Conservation (phyloP, 2,113 vertebrate species). For the Agelaius tricolor region DNA sequence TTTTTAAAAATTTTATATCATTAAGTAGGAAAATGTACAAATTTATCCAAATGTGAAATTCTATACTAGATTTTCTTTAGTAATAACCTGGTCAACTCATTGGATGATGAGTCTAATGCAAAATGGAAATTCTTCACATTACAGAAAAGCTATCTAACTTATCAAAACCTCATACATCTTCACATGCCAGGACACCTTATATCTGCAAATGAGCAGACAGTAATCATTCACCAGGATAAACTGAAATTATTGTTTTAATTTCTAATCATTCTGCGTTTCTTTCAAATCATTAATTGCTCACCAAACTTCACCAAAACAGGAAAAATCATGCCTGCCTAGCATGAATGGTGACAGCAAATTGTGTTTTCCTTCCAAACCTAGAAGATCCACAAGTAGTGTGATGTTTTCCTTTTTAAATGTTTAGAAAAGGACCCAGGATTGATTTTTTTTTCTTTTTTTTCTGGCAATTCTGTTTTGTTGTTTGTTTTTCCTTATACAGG, state of each 20-base stretch:
- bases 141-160: neutral
- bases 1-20: fast-evolving
- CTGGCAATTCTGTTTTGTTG: neutral
- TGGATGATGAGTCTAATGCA: neutral
- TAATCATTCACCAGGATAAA: neutral
- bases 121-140: neutral
- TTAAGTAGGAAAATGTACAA: neutral
- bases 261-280: neutral
- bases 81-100: neutral
- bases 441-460: neutral
- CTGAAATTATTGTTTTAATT: neutral
- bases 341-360: neutral
- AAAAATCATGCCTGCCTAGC: neutral
- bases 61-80: neutral
- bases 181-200: neutral
- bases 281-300: neutral
- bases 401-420: neutral
- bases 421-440: neutral
- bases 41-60: neutral
- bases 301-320: neutral
- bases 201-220: neutral
- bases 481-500: neutral
- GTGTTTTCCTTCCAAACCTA: neutral
- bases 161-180: neutral
- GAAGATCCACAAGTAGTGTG: neutral